Evolutionary conservation across 92 coral and sea anemone genomes (phyloP).

Genomic region (Blastomussa wellsi): DNA sequence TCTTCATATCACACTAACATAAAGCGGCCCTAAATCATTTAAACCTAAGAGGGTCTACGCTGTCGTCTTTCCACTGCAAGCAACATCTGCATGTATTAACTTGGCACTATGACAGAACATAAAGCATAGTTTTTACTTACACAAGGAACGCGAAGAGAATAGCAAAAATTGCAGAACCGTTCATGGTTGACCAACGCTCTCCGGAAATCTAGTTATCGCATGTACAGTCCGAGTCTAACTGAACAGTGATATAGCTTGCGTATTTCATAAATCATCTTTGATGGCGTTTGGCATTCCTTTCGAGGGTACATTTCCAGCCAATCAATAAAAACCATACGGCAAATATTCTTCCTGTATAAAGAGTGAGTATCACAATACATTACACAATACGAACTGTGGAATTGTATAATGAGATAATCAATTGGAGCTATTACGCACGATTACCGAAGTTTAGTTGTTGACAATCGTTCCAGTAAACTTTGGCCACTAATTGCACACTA

Average conservation of each 20-base stretch:
- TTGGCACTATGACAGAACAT: neutral
- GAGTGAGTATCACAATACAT: slow-evolving; percentile 36
- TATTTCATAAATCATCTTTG: slow-evolving; percentile 82
- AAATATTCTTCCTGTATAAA: slow-evolving; percentile 52
- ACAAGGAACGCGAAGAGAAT: slow-evolving; percentile 28
- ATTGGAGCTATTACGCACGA: slow-evolving; percentile 39
- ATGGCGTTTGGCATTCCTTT: slow-evolving; percentile 62
- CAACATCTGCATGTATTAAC: neutral
- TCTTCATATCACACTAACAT: neutral
- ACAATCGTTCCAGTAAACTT: slow-evolving; percentile 42
- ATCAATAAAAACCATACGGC: slow-evolving; percentile 40
- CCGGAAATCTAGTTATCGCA: slow-evolving; percentile 24
- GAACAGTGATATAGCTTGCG: slow-evolving; percentile 33
- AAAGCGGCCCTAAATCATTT: slow-evolving; percentile 9
- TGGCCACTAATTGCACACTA: slow-evolving; percentile 35
- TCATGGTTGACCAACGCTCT: slow-evolving; percentile 39
- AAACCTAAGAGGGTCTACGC: neutral
- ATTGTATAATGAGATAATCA: slow-evolving; percentile 37
- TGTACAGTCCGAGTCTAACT: slow-evolving; percentile 28
- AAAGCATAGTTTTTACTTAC: slow-evolving; percentile 24
- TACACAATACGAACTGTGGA: slow-evolving; percentile 25
- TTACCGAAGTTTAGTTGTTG: slow-evolving; percentile 36
- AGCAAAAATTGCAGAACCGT: slow-evolving; percentile 6
- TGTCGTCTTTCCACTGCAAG: neutral
- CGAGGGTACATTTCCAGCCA: slow-evolving; percentile 42